Conservation (phyloP, 1,140 invertebrate species). For the Thrips palmi region DNA sequence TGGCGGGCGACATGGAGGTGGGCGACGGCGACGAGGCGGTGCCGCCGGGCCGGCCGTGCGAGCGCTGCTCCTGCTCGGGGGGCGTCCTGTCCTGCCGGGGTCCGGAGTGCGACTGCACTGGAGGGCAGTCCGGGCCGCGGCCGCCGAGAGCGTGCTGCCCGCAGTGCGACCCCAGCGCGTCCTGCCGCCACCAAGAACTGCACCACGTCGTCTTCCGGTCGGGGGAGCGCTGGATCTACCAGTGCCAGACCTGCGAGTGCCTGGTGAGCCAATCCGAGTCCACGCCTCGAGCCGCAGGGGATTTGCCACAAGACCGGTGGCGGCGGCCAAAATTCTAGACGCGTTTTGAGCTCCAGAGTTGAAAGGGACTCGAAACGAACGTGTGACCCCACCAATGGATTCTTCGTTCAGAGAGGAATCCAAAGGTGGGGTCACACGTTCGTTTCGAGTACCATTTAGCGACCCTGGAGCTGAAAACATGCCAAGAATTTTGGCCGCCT, state of each 20-base stretch:
- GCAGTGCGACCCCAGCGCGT: constrained; percentile 48
- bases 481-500: too few relatives aligned
- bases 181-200: constrained; percentile 60
- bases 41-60: constrained; percentile 33
- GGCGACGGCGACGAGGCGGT: constrained; percentile 30
- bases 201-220: constrained; percentile 51
- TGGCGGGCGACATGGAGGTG: constrained; percentile 36
- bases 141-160: constrained; percentile 46
- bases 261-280: constrained; percentile 44
- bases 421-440: too few relatives aligned
- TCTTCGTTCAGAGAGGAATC: too few relatives aligned
- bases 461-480: too few relatives aligned
- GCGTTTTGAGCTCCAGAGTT: too few relatives aligned
- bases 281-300: too few relatives aligned
- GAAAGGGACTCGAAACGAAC: too few relatives aligned
- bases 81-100: constrained; percentile 43
- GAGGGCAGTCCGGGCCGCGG: too few relatives aligned
- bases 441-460: too few relatives aligned
- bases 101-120: constrained; percentile 38
- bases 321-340: too few relatives aligned
- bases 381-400: too few relatives aligned
- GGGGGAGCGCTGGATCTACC: constrained; percentile 72
- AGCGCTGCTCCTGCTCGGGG: constrained; percentile 34
- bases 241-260: constrained; percentile 81
- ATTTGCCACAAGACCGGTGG: too few relatives aligned